Evolutionary conservation across 2,113 vertebrate genomes (phyloP).

Genomic region (Archilochus colubris): DNA sequence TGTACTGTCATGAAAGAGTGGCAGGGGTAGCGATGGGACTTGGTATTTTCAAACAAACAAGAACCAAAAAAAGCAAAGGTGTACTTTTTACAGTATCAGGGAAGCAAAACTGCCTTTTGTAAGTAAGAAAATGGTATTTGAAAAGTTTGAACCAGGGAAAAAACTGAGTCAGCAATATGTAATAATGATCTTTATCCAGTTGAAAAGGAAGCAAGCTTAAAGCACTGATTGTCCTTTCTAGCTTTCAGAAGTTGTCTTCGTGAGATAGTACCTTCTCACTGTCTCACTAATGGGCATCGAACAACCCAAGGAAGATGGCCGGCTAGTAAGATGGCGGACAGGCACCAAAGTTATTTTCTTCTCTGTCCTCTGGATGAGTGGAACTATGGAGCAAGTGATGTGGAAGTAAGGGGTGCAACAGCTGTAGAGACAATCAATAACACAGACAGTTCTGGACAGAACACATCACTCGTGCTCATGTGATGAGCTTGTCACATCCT

Average conservation of each 20-base stretch:
- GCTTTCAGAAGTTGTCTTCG: conserved; percentile 76
- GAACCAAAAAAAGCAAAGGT: conserved; percentile 48
- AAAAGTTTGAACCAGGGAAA: conserved; percentile 79
- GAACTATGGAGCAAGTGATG: conserved; percentile 80
- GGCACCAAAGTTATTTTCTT: conserved; percentile 86
- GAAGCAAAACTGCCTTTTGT: conserved; percentile 91
- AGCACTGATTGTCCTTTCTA: conserved; percentile 88
- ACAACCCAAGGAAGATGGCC: conserved; percentile 72
- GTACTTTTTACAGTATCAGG: conserved; percentile 87
- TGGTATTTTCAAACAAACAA: conserved; percentile 42
- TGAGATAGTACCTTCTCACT: conserved; percentile 59
- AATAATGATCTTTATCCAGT: conserved; percentile 74
- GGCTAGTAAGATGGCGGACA: conserved; percentile 72
- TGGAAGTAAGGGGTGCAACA: conserved; percentile 81
- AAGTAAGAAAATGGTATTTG: conserved; percentile 81
- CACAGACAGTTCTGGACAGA: conserved; percentile 93
- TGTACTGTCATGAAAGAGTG: conserved; percentile 54
- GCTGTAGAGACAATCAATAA: conserved; percentile 84
- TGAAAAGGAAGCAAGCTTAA: conserved; percentile 75
- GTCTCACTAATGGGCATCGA: conserved; percentile 67
- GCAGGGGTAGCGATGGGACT: conserved; percentile 60
- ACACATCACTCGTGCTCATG: conserved; percentile 93
- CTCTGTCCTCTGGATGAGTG: conserved; percentile 78
- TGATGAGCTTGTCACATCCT: conserved; percentile 97
- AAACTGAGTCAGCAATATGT: conserved; percentile 81